Evolutionary conservation across 2,797 vertebrate species (phyloP).

Genomic region (Dipus sagitta): DNA sequence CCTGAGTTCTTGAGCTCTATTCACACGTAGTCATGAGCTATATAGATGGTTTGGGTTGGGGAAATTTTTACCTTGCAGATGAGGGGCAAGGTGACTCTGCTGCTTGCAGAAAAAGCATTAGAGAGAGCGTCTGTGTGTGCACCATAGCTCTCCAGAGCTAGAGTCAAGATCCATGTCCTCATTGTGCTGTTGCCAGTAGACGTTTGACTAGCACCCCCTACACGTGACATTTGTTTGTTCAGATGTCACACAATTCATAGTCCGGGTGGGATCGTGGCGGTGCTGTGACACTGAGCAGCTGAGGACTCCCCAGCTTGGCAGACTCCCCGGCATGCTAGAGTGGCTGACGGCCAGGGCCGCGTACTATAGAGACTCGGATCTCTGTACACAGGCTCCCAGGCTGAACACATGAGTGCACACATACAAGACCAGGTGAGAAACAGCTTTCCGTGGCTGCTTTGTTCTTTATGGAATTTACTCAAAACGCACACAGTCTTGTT

Average conservation of each 20-base stretch:
- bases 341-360: constrained; percentile 85
- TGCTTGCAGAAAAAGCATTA: background rate
- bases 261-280: constrained; percentile 74
- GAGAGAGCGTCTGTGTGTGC: too few species aligned
- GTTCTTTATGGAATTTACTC: constrained; percentile 82
- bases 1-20: background rate
- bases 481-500: constrained; percentile 78
- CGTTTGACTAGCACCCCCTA: constrained; percentile 82
- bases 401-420: background rate
- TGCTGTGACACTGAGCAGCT: constrained; percentile 88
- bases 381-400: accelerated
- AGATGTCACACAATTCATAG: constrained; percentile 84
- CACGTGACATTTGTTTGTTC: constrained; percentile 87
- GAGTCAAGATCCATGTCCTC: constrained; percentile 67
- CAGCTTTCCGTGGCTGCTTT: constrained; percentile 57
- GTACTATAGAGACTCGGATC: constrained; percentile 64
- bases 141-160: background rate
- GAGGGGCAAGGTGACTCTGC: background rate
- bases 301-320: constrained; percentile 84
- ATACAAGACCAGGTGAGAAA: constrained; percentile 80
- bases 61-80: background rate
- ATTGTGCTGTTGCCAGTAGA: constrained; percentile 81
- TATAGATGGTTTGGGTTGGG: background rate
- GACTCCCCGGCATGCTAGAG: constrained; percentile 75
- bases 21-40: background rate